Conservation (phyloP, 2,113 vertebrate species). For the Dascyllus trimaculatus region DNA sequence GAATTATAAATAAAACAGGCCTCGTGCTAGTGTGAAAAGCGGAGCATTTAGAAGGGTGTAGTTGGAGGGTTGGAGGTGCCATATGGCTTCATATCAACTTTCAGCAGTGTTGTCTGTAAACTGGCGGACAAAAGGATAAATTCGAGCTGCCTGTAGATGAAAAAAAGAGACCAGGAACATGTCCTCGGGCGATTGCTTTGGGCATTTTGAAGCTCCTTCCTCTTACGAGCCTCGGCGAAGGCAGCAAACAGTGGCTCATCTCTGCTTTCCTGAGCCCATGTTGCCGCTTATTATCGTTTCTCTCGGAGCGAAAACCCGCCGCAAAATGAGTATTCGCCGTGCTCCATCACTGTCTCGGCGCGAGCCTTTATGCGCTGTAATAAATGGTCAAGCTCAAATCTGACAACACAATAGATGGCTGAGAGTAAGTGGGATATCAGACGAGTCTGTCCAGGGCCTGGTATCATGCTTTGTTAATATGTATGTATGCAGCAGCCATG, state of each 20-base stretch:
- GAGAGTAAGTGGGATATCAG: constrained; percentile 38
- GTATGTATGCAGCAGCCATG: constrained; percentile 43
- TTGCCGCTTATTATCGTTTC: not conserved
- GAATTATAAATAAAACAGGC: constrained; percentile 70
- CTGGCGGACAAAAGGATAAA: constrained; percentile 55
- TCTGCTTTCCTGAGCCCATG: not conserved
- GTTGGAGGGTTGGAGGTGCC: constrained; percentile 51
- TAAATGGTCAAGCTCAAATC: constrained; percentile 43
- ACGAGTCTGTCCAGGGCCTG: constrained; percentile 12
- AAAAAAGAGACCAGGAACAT: constrained; percentile 12
- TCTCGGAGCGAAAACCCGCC: constrained; percentile 8
- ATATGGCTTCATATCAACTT: constrained; percentile 68
- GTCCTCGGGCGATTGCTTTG: not conserved
- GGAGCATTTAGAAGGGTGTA: constrained; percentile 52
- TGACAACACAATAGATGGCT: constrained; percentile 53
- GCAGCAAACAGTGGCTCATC: constrained; percentile 6
- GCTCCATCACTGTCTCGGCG: constrained; percentile 56
- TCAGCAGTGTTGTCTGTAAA: constrained; percentile 48
- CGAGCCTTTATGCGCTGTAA: constrained; percentile 32
- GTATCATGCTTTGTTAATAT: constrained; percentile 58
- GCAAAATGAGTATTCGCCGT: constrained; percentile 34
- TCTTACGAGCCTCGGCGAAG: not conserved
- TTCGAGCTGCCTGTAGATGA: constrained; percentile 29
- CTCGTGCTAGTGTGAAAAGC: constrained; percentile 59
- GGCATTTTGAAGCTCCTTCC: not conserved